Evolutionary conservation across 2,888 invertebrate species (phyloP).

Genomic region (Ashinkailepas kermadecensis): DNA sequence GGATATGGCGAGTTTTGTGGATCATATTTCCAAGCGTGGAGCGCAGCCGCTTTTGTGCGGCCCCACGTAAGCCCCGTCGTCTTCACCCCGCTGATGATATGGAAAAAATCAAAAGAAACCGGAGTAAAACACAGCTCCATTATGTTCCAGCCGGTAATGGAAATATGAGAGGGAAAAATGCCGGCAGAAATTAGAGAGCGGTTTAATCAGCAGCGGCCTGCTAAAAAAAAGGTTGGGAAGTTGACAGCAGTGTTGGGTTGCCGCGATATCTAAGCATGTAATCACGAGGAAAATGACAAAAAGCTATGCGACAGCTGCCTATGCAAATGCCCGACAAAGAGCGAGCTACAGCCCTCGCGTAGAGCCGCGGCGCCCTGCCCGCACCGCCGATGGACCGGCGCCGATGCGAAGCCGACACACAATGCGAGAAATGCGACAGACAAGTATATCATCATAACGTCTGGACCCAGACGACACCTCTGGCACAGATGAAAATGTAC

Average conservation of each 20-base stretch:
- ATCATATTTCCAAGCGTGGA: neutral
- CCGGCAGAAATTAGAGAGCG: neutral
- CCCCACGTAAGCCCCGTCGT: neutral
- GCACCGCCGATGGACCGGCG: neutral
- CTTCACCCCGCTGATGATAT: neutral
- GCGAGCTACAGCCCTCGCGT: neutral
- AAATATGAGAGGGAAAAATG: constrained; percentile 13
- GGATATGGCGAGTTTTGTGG: neutral
- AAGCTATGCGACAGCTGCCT: neutral
- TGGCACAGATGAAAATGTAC: constrained; percentile 14
- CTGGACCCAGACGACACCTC: neutral
- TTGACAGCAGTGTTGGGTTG: neutral
- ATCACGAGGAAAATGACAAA: constrained; percentile 9
- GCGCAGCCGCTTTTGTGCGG: neutral
- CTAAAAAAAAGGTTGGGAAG: neutral
- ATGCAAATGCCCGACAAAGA: constrained; percentile 14
- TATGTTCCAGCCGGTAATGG: neutral
- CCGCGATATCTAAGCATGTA: neutral
- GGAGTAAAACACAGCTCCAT: constrained; percentile 11
- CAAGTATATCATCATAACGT: neutral
- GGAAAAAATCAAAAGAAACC: constrained; percentile 9
- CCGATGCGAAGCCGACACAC: neutral
- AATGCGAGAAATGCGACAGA: constrained; percentile 1
- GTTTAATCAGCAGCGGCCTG: neutral
- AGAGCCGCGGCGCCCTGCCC: neutral